Percentiles rank a stretch among this genome's conserved stretches.
Evolutionary conservation across 2,797 vertebrate species (phyloP).

Genomic region (Enteromius viviparus): DNA sequence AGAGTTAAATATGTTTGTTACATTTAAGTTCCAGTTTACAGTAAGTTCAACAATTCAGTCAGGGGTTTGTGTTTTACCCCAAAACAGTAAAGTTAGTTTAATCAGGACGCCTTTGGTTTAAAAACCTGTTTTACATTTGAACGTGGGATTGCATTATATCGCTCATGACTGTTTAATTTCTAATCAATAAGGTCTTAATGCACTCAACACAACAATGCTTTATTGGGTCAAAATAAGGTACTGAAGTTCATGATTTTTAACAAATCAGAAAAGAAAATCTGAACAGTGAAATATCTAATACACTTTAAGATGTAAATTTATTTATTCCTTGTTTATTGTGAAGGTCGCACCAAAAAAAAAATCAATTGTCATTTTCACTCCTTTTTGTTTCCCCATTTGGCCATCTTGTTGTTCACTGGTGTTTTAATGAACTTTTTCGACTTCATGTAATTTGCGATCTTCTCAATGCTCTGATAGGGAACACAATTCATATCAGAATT

Average conservation of each 20-base stretch:
- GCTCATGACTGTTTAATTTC: neutral
- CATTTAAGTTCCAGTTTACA: neutral
- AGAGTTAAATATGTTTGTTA: neutral
- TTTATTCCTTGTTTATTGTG: neutral
- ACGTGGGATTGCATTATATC: neutral
- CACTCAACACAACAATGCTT: neutral
- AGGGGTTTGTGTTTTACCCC: neutral
- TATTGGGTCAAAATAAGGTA: constrained; percentile 10
- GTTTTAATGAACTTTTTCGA: constrained; percentile 85
- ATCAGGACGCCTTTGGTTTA: neutral
- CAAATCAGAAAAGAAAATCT: neutral
- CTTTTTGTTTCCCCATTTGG: constrained; percentile 88
- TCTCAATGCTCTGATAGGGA: constrained; percentile 83
- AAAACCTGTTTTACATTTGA: neutral
- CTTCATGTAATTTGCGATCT: constrained; percentile 88
- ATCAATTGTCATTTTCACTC: constrained; percentile 60
- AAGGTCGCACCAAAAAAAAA: neutral
- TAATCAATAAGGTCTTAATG: neutral
- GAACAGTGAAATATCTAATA: neutral
- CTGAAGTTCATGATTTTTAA: neutral
- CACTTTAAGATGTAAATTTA: neutral
- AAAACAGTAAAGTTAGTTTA: neutral
- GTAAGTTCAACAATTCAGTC: neutral
- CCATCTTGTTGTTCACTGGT: constrained; percentile 91
- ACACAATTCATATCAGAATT: neutral